Evolutionary conservation across 2,113 vertebrate genomes (phyloP).

Genomic region (Malaclemys terrapin): DNA sequence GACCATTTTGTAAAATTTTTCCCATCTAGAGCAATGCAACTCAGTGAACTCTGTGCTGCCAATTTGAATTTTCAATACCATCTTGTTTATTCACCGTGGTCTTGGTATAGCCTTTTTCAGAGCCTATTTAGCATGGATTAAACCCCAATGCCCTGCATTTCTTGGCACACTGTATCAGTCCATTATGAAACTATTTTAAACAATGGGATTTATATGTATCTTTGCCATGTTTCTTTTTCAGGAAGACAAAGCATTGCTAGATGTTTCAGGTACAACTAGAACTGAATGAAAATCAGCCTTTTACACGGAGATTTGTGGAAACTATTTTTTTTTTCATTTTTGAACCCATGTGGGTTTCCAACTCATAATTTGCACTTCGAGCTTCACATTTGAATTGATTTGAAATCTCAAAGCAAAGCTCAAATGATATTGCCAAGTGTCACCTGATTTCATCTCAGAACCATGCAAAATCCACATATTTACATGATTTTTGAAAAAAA

Average conservation of each 20-base stretch:
- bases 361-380: neutral
- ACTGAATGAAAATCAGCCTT: neutral
- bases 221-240: neutral
- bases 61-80: neutral
- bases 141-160: neutral
- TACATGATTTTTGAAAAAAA: neutral
- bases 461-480: neutral
- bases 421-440: neutral
- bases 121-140: neutral
- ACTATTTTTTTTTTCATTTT: neutral
- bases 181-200: neutral
- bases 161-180: neutral
- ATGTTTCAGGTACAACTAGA: fast-evolving
- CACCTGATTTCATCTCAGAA: neutral
- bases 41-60: neutral
- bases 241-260: neutral
- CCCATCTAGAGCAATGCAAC: neutral
- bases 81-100: neutral
- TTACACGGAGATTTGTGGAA: neutral
- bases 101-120: neutral
- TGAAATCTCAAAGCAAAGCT: neutral
- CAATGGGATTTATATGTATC: neutral
- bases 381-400: neutral
- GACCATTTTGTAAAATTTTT: constrained; percentile 44
- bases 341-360: neutral